Conservation (phyloP, 1,140 invertebrate genomes). For the Listronotus bonariensis region DNA sequence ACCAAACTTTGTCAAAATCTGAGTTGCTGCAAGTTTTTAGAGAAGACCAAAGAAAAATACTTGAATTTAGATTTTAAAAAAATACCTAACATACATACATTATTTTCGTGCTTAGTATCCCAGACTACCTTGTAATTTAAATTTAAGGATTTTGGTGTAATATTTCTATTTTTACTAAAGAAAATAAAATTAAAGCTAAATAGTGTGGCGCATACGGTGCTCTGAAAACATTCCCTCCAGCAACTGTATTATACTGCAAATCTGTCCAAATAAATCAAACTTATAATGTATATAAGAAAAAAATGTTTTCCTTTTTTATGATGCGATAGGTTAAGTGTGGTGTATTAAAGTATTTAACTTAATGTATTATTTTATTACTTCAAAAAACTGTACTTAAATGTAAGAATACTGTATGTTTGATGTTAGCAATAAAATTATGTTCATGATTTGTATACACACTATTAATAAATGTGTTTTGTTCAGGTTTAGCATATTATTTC, state of each 20-base stretch:
- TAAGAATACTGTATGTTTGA: slow-evolving; percentile 57
- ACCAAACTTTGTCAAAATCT: too few species aligned
- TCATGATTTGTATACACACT: slow-evolving; percentile 56
- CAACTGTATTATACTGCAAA: slow-evolving; percentile 56
- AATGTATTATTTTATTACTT: slow-evolving; percentile 56
- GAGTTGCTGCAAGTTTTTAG: too few species aligned
- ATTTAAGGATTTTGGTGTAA: too few species aligned
- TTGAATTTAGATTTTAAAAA: too few species aligned
- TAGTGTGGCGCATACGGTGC: slow-evolving; percentile 24
- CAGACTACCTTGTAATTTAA: too few species aligned
- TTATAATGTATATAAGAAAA: slow-evolving; percentile 55
- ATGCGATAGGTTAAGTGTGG: slow-evolving; percentile 43
- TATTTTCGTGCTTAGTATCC: too few species aligned
- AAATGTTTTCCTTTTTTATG: slow-evolving; percentile 52
- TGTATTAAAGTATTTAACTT: slow-evolving; percentile 50
- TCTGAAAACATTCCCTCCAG: slow-evolving; percentile 55
- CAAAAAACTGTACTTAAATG: slow-evolving; percentile 56
- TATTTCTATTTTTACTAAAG: slow-evolving; percentile 7
- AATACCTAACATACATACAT: too few species aligned
- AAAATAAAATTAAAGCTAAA: slow-evolving; percentile 7
- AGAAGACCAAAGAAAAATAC: too few species aligned
- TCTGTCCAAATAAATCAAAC: slow-evolving; percentile 58
- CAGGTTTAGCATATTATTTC: slow-evolving; percentile 2
- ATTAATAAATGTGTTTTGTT: slow-evolving; percentile 55
- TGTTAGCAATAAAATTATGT: slow-evolving; percentile 56